Base-by-base conservation (phyloP, 2,113 vertebrate species). In the Pituophis catenifer region DNA sequence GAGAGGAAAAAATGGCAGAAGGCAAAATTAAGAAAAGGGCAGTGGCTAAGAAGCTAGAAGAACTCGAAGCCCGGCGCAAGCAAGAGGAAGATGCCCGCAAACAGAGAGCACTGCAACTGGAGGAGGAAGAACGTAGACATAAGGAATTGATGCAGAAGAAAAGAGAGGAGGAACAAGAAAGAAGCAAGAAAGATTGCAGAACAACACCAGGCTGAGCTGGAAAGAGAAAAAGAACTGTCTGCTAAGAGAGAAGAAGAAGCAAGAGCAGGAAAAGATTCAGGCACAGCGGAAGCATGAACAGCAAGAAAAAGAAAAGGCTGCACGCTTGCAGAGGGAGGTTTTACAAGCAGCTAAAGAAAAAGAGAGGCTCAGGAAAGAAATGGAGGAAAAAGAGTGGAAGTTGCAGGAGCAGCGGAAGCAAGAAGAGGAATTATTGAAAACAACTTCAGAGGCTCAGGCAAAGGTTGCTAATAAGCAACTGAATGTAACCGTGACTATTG, bases 111-210 rank as follows among this genome's bases (percentile, higher is more conserved):
- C n/a, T n/a, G n/a, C n/a, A n/a, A n/a, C n/a, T n/a, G 96, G 97
- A 98, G 97, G 98, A 99, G 93, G 98, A 99, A 92, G 98, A 99
- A 86, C 98, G 98, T 58, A 97, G 97, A 8, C 98, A 97, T 86
- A 98, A 97, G 94, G 98, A 98, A 15, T 95, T 98, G 0, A 96
- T 98, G 96, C 98, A 98, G 38, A 98, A 97, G 96, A 98, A 97
- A 95, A 98, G 94, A 95, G 98, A 99, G 95, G 98, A 99, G 91
- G 99, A 98, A 48, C 98, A 98, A 85, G 97, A 98, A 90, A 97
- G 95, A 93, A n/a, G 98, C 97, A 55, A 96, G 97, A 89, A 98
- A 96, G 94, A 96, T 98, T 0, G 97, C 97, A 10, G 97, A 98
- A 93, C 97, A 97, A 86, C 95, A 94, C 1, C 96, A 95, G 91